A percentile compares a stretch with the other conserved stretches of the same genome.
These are phyloP conservation scores for Otocyon megalotis DNA, from an alignment of 2,113 vertebrate genomes.

Conservation along the genomic window DNA sequence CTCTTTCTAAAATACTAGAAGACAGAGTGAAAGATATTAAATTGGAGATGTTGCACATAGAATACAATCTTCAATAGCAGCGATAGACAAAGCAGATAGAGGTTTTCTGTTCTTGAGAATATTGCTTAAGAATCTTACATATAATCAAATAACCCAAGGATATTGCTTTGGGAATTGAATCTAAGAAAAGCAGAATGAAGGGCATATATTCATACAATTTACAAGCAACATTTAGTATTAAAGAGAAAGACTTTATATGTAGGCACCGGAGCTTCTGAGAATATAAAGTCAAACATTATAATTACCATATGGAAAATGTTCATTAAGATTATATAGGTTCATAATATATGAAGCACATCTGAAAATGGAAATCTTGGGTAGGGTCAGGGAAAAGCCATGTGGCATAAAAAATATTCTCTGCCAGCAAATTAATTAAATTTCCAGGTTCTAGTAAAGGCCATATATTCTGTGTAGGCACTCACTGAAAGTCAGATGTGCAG, in stretches of 20 bases:
- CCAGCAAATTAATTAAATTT: conserved; percentile 81
- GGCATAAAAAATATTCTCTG: conserved; percentile 62
- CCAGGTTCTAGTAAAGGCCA: conserved; percentile 62
- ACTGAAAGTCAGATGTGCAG: conserved; percentile 35
- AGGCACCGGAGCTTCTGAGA: conserved; percentile 32
- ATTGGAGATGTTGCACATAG: neutral
- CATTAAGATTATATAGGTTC: conserved; percentile 72
- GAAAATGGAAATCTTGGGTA: conserved; percentile 62
- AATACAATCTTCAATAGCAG: neutral
- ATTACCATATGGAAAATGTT: conserved; percentile 65
- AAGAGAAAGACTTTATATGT: conserved; percentile 59
- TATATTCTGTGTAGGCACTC: conserved; percentile 64
- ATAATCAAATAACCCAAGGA: neutral
- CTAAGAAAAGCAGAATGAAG: neutral
- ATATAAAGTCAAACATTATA: conserved; percentile 50
- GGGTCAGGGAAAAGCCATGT: conserved; percentile 68
- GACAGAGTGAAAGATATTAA: neutral
- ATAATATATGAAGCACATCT: conserved; percentile 67
- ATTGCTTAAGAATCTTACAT: neutral
- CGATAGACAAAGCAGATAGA: neutral
- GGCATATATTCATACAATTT: neutral
- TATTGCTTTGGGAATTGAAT: neutral
- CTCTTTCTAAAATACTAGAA: neutral
- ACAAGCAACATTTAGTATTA: neutral
- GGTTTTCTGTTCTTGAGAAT: neutral